These are phyloP conservation scores for Rhyacichthys aspro DNA, from an alignment of 2,797 vertebrate genomes.

Conservation along the genomic window DNA sequence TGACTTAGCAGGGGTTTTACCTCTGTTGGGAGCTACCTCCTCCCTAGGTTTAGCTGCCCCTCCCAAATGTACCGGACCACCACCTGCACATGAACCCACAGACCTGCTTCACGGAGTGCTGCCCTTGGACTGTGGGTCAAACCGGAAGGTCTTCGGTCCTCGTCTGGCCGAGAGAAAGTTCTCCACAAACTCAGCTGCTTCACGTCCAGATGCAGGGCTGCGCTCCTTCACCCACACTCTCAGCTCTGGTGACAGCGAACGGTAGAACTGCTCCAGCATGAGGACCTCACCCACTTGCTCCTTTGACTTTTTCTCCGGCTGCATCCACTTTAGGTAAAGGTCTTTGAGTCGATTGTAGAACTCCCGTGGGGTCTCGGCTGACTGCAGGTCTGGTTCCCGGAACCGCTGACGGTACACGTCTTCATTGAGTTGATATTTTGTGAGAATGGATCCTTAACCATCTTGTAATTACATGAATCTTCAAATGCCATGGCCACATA, in stretches of 20 bases:
- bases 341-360: background rate
- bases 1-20: no score
- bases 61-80: no score
- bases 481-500: background rate
- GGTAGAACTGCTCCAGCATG: background rate
- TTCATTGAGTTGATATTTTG: constrained; percentile 2
- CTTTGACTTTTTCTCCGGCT: background rate
- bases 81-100: no score
- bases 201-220: background rate
- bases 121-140: no score
- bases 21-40: no score
- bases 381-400: background rate
- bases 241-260: no score
- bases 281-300: background rate
- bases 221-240: background rate
- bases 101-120: no score
- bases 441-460: background rate
- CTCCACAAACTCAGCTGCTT: constrained; percentile 4
- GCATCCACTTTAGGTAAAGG: background rate
- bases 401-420: background rate
- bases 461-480: background rate
- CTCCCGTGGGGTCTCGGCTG: background rate
- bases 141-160: no score
- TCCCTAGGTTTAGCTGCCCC: no score
- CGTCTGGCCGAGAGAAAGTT: no score